These are phyloP conservation scores for Myiozetetes cayanensis DNA, from an alignment of 2,113 vertebrate species.

Conservation along the genomic window DNA sequence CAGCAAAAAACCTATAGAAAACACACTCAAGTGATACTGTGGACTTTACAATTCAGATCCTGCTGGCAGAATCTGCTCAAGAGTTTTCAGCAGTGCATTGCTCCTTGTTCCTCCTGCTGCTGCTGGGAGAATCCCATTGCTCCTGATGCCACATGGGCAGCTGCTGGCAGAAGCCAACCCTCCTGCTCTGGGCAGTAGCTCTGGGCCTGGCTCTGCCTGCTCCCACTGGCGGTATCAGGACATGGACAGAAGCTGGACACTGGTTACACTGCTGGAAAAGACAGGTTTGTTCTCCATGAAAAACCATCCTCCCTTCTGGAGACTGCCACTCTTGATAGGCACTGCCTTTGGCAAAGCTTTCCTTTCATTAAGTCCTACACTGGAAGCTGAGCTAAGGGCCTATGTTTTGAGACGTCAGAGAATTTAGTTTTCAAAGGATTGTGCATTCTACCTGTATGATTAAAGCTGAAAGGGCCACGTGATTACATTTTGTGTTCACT, in stretches of 20 bases:
- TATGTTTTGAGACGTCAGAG: neutral
- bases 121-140: neutral
- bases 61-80: neutral
- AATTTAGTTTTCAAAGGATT: neutral
- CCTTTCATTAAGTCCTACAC: accelerated
- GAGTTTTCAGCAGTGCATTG: neutral
- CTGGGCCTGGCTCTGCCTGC: neutral
- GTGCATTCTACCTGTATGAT: neutral
- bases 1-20: neutral
- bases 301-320: neutral
- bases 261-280: neutral
- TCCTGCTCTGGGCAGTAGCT: neutral
- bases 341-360: neutral
- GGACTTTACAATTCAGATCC: neutral
- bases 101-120: neutral
- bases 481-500: neutral
- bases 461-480: neutral
- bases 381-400: neutral
- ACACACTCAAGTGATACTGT: neutral
- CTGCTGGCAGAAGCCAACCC: neutral
- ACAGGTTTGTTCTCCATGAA: neutral
- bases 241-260: neutral
- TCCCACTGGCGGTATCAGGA: neutral
- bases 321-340: neutral
- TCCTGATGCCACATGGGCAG: neutral